phyloP scores from a whole-genome alignment of 2,797 vertebrate species.

The Dallia pectoralis region DNA sequence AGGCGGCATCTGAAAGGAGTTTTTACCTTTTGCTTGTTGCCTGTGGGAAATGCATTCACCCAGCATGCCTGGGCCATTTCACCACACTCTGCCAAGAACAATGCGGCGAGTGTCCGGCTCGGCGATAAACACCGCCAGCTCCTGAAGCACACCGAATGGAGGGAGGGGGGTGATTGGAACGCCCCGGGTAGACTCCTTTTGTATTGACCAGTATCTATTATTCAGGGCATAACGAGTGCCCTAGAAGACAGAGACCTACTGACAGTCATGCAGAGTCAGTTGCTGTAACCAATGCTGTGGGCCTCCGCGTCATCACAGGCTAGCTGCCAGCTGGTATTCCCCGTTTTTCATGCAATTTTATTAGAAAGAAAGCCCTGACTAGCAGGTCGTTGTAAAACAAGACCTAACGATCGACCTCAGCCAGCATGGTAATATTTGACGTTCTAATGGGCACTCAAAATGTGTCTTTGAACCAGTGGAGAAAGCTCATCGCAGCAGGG shows the following conservation, averaged over 20 bases:
- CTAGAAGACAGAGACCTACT: neutral
- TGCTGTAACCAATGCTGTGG: neutral
- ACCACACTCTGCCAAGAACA: neutral
- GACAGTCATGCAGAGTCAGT: neutral
- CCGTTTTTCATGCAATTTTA: neutral
- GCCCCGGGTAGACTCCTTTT: neutral
- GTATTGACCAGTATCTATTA: neutral
- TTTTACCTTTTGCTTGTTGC: slow-evolving; percentile 16
- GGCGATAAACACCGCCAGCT: slow-evolving; percentile 9
- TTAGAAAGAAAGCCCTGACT: neutral
- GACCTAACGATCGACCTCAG: neutral
- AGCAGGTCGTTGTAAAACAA: neutral
- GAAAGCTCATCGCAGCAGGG: neutral
- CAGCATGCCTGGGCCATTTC: slow-evolving; percentile 16
- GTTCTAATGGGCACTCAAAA: neutral
- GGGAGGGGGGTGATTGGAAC: neutral
- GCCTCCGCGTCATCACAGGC: neutral
- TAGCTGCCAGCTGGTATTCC: neutral
- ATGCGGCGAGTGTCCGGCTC: slow-evolving; percentile 16
- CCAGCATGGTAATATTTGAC: neutral
- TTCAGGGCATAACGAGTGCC: neutral
- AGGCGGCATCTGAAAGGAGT: slow-evolving; percentile 32
- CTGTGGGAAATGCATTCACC: slow-evolving; percentile 35
- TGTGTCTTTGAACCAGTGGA: neutral
- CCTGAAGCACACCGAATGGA: neutral